Evolutionary conservation across 1,140 invertebrate genomes (phyloP), one percentile per base, ranked within the genome.

Genomic region (Apocrypta bakeri): DNA sequence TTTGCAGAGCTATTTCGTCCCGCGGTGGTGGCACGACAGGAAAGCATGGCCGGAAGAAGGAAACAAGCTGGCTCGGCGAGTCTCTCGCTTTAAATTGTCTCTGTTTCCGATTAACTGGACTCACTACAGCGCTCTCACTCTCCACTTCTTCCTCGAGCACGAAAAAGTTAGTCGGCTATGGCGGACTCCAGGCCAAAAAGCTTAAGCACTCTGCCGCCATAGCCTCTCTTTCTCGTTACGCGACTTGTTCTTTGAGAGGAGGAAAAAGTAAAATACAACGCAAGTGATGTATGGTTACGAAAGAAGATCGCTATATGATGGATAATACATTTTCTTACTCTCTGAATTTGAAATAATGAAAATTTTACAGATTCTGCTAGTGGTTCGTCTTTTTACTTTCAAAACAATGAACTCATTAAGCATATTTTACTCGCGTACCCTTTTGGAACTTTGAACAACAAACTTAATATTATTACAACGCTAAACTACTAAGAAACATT

Each of bases 61-160:
- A 79, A 72, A 72, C 42, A 61, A 79, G 29, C 27, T 31, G 21
- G 64, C 27, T 61, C n/a, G 42, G 78, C 78, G n/a, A 29, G 42
- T 75, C 24, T 68, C 75, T 29, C 66, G 77, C 83, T 84, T 82
- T 85, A 83, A 85, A 86, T 84, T 85, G 83, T 82, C 74, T 82
- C 75, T 81, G 76, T 79, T 84, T 85, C 73, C 79, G 79, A 86
- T 86, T 85, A 84, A 86, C 84, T 64, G 74, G 73, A 80, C 79
- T 82, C 12, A n/a, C n/a, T n/a, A n/a, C 14, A 11, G 11, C 17
- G 1, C 31, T 33, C 25, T 27, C 66, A 2, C 71, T 33, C 56
- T 37, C 74, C 64, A 27, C n/a, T 31, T 37, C 74, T 27, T 14
- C 14, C 27, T 68, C 27, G 61, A 14, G n/a, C 63, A 0, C 25